These are phyloP conservation scores for Paramormyrops kingsleyae DNA, from an alignment of 2,113 vertebrate genomes.

Conservation along the genomic window DNA sequence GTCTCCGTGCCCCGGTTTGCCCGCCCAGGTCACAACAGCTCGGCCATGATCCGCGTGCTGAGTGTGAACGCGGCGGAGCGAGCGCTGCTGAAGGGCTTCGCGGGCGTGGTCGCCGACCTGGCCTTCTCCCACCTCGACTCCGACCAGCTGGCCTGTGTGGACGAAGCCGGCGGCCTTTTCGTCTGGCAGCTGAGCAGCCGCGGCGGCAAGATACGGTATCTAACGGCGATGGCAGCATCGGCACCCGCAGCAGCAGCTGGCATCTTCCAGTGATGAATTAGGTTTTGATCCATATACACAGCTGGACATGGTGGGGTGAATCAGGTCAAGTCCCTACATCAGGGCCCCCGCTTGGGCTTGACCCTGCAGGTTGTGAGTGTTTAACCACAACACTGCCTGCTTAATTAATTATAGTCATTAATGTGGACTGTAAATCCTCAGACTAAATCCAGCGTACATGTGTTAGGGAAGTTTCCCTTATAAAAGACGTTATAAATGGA, in stretches of 20 bases:
- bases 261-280: neutral
- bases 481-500: neutral
- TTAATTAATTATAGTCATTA: neutral
- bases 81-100: conserved; percentile 89
- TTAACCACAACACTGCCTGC: neutral
- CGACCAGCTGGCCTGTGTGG: conserved; percentile 84
- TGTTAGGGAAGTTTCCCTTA: neutral
- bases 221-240: conserved; percentile 24
- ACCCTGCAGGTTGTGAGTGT: neutral
- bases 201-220: conserved; percentile 90
- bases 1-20: neutral
- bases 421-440: neutral
- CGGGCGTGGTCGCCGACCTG: conserved; percentile 83
- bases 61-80: conserved; percentile 77
- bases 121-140: conserved; percentile 95
- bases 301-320: neutral
- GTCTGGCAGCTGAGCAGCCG: conserved; percentile 88
- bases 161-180: conserved; percentile 91
- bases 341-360: neutral
- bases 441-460: neutral
- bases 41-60: conserved; percentile 88
- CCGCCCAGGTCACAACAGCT: conserved; percentile 78
- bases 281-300: neutral
- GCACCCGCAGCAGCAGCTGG: neutral
- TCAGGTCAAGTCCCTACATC: neutral